phyloP scores from a whole-genome alignment of 2,797 vertebrate genomes.

The Acestrorhynchus altus region DNA sequence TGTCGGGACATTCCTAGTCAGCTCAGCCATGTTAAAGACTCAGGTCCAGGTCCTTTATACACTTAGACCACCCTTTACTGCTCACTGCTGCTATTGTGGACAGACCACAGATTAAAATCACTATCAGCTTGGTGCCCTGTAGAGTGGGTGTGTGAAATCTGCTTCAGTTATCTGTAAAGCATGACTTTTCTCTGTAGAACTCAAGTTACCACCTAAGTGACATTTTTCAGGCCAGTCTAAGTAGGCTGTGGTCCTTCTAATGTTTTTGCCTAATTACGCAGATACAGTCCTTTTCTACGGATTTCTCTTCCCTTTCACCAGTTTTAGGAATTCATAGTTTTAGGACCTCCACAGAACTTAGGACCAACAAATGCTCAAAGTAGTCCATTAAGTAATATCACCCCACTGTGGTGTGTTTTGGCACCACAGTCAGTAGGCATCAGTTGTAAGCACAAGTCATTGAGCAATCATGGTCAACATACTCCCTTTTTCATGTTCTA shows the following conservation, averaged over 20 bases:
- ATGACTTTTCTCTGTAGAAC: not conserved
- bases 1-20: too few species aligned
- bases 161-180: not conserved
- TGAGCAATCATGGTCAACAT: conserved; percentile 11
- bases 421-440: not conserved
- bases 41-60: not conserved
- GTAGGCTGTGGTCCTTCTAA: not conserved
- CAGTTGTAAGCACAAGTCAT: conserved; percentile 9
- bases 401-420: not conserved
- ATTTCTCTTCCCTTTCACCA: not conserved
- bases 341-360: not conserved
- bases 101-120: conserved; percentile 4
- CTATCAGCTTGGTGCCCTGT: not conserved
- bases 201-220: not conserved
- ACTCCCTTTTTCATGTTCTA: conserved; percentile 41
- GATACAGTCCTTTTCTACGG: too few species aligned
- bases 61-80: not conserved
- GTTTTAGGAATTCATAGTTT: not conserved
- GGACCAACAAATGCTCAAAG: not conserved
- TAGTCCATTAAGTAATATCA: not conserved
- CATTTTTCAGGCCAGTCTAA: not conserved
- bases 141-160: not conserved
- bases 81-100: not conserved
- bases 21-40: not conserved
- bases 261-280: too few species aligned